These are phyloP conservation scores for Bombus affinis DNA, from an alignment of 1,140 invertebrate genomes.

Conservation along the genomic window DNA sequence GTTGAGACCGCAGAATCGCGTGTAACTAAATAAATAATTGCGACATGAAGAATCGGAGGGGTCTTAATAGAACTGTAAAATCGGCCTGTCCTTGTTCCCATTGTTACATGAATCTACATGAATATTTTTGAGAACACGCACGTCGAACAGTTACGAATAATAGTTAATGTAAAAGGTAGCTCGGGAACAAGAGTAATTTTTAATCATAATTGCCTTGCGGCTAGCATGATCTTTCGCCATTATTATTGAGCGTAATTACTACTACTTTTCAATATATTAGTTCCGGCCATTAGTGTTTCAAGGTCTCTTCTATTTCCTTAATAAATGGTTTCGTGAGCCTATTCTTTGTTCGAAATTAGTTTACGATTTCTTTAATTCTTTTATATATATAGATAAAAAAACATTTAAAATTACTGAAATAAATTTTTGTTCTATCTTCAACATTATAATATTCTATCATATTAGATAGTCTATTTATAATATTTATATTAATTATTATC, in stretches of 20 bases:
- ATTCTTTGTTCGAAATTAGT: too few species aligned
- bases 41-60: background rate
- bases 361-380: too few species aligned
- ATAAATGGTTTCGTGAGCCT: background rate
- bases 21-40: conserved; percentile 23
- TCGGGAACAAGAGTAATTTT: background rate
- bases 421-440: too few species aligned
- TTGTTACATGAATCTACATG: background rate
- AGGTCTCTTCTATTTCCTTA: background rate
- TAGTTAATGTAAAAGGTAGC: background rate
- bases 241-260: background rate
- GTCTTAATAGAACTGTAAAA: background rate
- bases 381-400: too few species aligned
- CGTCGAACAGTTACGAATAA: background rate
- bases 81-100: background rate
- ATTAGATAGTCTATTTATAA: background rate
- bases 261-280: background rate
- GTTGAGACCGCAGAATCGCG: background rate
- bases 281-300: background rate
- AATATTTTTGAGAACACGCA: conserved; percentile 11
- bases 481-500: background rate
- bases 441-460: too few species aligned
- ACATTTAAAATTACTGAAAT: too few species aligned
- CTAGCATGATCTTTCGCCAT: background rate
- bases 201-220: background rate